phyloP scores from a whole-genome alignment of 2,797 vertebrate species.

The Hypotaenidia philippensis region DNA sequence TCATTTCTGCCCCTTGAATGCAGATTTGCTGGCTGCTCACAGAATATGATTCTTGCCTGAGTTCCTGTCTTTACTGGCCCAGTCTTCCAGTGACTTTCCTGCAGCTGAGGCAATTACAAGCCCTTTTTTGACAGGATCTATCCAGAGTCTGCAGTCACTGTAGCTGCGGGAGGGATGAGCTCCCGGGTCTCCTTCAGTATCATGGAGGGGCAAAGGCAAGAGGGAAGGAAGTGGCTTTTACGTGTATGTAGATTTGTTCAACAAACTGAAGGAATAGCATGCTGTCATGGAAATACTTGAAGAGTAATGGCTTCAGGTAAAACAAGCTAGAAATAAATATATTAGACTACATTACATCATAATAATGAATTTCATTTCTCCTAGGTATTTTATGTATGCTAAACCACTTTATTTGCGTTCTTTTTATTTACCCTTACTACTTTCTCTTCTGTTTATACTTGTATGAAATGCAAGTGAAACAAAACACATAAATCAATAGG shows the following conservation, averaged over 20 bases:
- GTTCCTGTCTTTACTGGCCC: not conserved
- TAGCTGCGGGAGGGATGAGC: not conserved
- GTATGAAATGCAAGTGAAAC: slow-evolving; percentile 7
- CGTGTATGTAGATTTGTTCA: not conserved
- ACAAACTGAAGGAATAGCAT: not conserved
- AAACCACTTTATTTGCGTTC: not conserved
- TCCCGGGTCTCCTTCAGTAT: not conserved
- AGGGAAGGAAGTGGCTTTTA: not conserved
- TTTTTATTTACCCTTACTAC: not conserved
- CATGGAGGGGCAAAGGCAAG: not conserved
- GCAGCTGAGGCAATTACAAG: not conserved
- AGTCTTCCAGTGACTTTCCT: not conserved
- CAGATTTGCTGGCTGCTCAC: not conserved
- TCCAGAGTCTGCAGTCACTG: not conserved
- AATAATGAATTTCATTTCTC: not conserved
- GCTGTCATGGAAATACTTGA: not conserved
- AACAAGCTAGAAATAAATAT: not conserved
- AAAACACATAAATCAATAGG: slow-evolving; percentile 17
- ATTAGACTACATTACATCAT: not conserved
- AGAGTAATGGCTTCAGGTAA: not conserved
- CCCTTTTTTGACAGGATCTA: not conserved
- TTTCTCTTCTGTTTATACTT: not conserved
- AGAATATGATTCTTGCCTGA: not conserved
- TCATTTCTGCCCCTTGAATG: not conserved
- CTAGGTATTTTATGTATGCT: not conserved